These are phyloP conservation scores for Philotrypesis tridentata DNA, from an alignment of 1,140 invertebrate genomes.

Conservation along the genomic window DNA sequence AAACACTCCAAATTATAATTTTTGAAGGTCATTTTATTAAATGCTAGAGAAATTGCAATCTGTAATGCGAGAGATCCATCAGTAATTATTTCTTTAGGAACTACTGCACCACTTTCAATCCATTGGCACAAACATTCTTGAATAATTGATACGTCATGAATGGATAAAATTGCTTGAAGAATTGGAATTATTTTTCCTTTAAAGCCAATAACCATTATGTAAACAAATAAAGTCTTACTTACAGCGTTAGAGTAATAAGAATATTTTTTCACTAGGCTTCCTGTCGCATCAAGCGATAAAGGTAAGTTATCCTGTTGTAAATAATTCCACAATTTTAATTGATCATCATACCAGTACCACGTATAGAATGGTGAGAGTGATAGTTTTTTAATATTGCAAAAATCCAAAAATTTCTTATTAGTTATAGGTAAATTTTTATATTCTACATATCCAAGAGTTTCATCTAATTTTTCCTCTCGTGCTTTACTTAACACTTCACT, in stretches of 20 bases:
- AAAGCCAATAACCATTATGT: not conserved
- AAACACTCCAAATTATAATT: not conserved
- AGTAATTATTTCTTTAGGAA: not conserved
- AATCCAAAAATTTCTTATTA: not conserved
- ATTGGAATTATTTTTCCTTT: not conserved
- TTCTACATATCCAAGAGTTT: not conserved
- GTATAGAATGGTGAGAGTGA: not conserved
- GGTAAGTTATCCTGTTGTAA: not conserved
- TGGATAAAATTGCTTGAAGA: not conserved
- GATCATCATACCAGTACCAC: not conserved
- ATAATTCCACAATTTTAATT: not conserved
- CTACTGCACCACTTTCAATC: not conserved
- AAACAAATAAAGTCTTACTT: not conserved
- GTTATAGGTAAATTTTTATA: not conserved
- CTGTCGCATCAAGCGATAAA: conserved; percentile 3
- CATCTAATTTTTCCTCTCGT: not conserved
- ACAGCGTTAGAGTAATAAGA: not conserved
- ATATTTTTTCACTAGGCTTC: not conserved
- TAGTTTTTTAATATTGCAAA: not conserved
- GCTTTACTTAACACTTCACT: not conserved
- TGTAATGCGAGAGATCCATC: not conserved
- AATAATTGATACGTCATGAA: not conserved
- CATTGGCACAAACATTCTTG: not conserved
- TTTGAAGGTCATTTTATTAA: conserved; percentile 6
- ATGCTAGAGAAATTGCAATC: not conserved